Evolutionary conservation across 2,113 vertebrate genomes (phyloP).

Genomic region (zebrafish (Danio rerio)): DNA sequence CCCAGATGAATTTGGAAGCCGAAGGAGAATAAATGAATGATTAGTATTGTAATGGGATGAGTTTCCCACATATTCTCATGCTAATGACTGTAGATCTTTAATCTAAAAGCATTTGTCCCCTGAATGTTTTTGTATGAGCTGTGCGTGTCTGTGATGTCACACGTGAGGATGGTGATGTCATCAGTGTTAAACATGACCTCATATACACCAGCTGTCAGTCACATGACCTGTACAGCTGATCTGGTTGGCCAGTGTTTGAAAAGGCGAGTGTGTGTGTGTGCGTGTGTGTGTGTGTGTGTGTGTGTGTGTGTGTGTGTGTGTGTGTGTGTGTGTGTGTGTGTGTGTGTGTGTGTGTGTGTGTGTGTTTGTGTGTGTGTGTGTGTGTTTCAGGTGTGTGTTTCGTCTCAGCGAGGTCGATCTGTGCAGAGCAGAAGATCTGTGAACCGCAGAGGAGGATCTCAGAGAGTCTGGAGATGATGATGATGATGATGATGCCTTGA

Average conservation of each 20-base stretch:
- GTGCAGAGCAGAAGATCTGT: not conserved
- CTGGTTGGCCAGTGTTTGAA: too few relatives aligned
- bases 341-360: not conserved
- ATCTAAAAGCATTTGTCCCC: too few relatives aligned
- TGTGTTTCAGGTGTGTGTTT: conserved; percentile 12
- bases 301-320: not conserved
- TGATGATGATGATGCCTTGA: too few relatives aligned
- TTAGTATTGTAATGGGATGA: not conserved
- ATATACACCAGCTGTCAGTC: not conserved
- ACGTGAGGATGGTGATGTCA: too few relatives aligned
- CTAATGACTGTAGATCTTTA: not conserved
- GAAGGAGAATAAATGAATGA: not conserved
- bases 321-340: not conserved
- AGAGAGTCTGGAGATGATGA: conserved; percentile 30
- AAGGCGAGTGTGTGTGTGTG: not conserved
- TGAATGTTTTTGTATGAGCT: too few relatives aligned
- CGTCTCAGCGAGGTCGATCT: not conserved
- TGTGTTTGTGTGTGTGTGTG: not conserved
- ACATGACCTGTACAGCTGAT: not conserved
- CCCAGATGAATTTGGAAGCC: too few relatives aligned
- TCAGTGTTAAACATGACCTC: too few relatives aligned
- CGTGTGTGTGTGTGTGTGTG: not conserved
- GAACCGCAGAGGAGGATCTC: conserved; percentile 38
- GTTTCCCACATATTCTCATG: not conserved
- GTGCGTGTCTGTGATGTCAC: too few relatives aligned